These are phyloP conservation scores for Patella depressa DNA, from an alignment of 2,888 invertebrate genomes.

Conservation along the genomic window DNA sequence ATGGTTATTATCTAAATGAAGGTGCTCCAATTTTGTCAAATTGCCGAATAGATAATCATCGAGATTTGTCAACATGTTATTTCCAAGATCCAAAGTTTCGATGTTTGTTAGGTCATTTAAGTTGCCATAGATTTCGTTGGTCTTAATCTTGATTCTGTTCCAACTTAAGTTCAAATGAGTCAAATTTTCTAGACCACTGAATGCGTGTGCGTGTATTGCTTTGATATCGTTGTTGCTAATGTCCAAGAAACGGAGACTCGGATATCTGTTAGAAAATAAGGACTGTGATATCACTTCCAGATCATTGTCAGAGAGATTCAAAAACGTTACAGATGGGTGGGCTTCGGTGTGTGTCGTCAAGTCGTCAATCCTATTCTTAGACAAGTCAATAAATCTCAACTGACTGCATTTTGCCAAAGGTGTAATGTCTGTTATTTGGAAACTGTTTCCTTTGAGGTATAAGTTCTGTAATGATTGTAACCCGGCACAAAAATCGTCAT, in stretches of 20 bases:
- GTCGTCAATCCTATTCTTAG: conserved; percentile 9
- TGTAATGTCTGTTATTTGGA: conserved; percentile 9
- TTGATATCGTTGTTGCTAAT: conserved; percentile 19
- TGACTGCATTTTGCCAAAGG: conserved; percentile 11
- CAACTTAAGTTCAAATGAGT: conserved; percentile 7
- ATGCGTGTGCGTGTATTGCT: not conserved
- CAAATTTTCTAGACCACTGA: conserved; percentile 13
- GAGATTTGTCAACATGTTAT: conserved; percentile 12
- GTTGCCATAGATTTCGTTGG: not conserved
- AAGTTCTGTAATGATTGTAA: conserved; percentile 7
- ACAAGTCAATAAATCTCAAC: conserved; percentile 17
- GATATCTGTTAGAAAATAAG: not conserved
- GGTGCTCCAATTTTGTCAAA: conserved; percentile 11
- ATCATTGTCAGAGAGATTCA: conserved; percentile 21
- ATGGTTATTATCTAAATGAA: conserved; percentile 23
- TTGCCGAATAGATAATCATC: not conserved
- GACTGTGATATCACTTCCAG: conserved; percentile 11
- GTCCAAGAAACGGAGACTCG: conserved; percentile 14
- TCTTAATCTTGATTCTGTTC: conserved; percentile 16
- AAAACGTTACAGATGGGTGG: conserved; percentile 4
- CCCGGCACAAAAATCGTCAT: conserved; percentile 21
- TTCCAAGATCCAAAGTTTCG: conserved; percentile 13
- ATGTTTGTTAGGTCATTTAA: conserved; percentile 18
- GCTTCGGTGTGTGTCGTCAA: conserved; percentile 6
- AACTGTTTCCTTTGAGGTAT: conserved; percentile 15